Evolutionary conservation across 30 jellyfish, hydroid and myxozoan species (phyloP), one percentile per base, ranked within the genome.

Genomic region (Calvadosia cruxmelitensis): DNA sequence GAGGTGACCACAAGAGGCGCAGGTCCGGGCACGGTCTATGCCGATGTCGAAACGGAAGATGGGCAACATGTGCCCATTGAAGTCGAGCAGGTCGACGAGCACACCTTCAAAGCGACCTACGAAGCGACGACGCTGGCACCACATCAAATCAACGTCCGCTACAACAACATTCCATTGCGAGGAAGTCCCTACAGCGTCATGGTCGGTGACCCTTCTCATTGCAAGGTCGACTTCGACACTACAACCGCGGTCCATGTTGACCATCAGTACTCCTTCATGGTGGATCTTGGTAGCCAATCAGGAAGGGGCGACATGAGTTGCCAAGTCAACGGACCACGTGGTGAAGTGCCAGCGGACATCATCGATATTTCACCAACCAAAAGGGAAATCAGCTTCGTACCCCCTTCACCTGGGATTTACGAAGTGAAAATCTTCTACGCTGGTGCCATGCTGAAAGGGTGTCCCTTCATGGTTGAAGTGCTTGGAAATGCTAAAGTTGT

Each of bases 1-100:
- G 93, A 89, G 42, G 94, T 89, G 26, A 68, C 95, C 24, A 82
- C 98, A 33, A 72, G 68, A 23, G 98, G 95, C 24, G 98, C 92
- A 16, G 98, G 98, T 24, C 98, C 98, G 1, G 98, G 98, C n/a
- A 82, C 64, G 16, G 33, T 89, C 31, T 28, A 64, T 42, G 91
- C 89, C 2, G 52, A 61, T 71, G 85, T 84, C 64, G 85, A 64
- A 49, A 63, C 69, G 29, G 68, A 81, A 27, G 20, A 10, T 42
- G 79, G 80, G 3, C 82, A 67, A 34, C 52, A 74, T 24, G 57
- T 81, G 28, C 94, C 95, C 1, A 68, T 89, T 16, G 85, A 82
- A 24, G 70, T 89, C 23, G 52, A 29, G 25, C 51, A 71, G 36
- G 13, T 67, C 1, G 90, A 78, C 31, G 95, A 72, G 1, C 30